These are phyloP conservation scores for Siderastrea siderea DNA, from an alignment of 92 coral and sea anemone genomes.

Conservation along the genomic window DNA sequence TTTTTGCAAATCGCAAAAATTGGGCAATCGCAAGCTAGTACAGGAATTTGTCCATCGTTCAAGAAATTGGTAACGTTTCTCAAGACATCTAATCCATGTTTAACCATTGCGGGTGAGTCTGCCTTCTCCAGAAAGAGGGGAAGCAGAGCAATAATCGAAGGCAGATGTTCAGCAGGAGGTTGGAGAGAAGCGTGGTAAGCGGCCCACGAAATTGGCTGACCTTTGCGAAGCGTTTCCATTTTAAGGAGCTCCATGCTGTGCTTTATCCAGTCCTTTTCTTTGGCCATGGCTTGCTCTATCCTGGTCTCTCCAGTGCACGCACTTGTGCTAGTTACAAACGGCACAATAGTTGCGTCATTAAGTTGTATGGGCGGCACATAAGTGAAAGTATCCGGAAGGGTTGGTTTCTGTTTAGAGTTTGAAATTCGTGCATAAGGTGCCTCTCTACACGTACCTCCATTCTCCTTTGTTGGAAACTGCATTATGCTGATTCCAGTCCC, in stretches of 20 bases:
- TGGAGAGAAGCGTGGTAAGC: constrained; percentile 20
- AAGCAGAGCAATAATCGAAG: constrained; percentile 1
- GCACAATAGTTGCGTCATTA: too few species aligned
- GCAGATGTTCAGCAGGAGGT: background rate
- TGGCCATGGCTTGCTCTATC: constrained; percentile 7
- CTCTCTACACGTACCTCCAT: background rate
- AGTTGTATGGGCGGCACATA: too few species aligned
- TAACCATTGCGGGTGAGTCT: constrained; percentile 43
- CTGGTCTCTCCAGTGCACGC: background rate
- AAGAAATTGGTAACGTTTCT: constrained; percentile 17
- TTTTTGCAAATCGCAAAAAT: constrained; percentile 38
- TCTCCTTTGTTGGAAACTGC: constrained; percentile 8
- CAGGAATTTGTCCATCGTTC: constrained; percentile 42
- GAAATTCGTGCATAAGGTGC: background rate
- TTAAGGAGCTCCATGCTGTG: constrained; percentile 34
- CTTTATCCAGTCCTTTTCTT: constrained; percentile 30
- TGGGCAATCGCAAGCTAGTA: constrained; percentile 33
- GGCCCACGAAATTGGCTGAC: constrained; percentile 27
- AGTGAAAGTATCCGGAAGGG: too few species aligned
- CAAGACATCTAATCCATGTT: constrained; percentile 43
- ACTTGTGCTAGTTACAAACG: too few species aligned
- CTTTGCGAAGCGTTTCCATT: constrained; percentile 2
- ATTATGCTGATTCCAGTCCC: constrained; percentile 41
- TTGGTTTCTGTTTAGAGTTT: background rate
- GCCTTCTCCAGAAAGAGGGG: constrained; percentile 49